Evolutionary conservation across 2,888 invertebrate genomes (phyloP), one percentile per base, ranked within the genome.

Genomic region (Sminthurinus aureus): DNA sequence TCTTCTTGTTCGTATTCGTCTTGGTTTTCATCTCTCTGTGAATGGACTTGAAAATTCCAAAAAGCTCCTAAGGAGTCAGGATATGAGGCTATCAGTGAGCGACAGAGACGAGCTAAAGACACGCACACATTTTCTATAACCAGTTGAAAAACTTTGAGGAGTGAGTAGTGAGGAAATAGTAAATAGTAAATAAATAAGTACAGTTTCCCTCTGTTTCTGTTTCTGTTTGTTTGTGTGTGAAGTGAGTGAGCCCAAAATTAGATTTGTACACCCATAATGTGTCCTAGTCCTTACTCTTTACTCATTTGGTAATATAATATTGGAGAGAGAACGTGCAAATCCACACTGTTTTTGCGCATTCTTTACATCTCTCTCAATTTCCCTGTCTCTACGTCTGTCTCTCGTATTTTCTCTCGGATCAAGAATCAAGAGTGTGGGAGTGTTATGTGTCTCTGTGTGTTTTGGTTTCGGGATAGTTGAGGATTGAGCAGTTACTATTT

Each of bases 201-300:
- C 13, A 71, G n/a, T 69, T 69, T 22, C 71, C 24, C 71, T 26
- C 24, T 24, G 9, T 71, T 26, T 71, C 51, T 75, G 38, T 22
- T 22, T 75, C 11, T 20, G 0, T 50, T 8, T 75, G 24, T 26
- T n/a, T n/a, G n/a, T n/a, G n/a, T 26, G 24, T 74, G 38, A 18
- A 74, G 26, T 74, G 74, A 74, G 26, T 74, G 74, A 74, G 74
- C 74, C 74, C 74, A 74, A 74, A 74, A 74, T 74, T 74, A 74
- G 74, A 74, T 74, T 26, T 74, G 24, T 26, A 26, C 26, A 26
- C 26, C 58, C 58, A 18, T 24, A 74, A 6, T 74, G 38, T 74
- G 38, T 74, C 74, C 74, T 74, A 74, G 74, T 26, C 74, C 74
- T 74, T 11, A 26, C 26, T 18, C 74, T 8, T 71, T 11, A 38